Evolutionary conservation across 2,888 invertebrate species (phyloP).

Genomic region (Drosophila testacea): DNA sequence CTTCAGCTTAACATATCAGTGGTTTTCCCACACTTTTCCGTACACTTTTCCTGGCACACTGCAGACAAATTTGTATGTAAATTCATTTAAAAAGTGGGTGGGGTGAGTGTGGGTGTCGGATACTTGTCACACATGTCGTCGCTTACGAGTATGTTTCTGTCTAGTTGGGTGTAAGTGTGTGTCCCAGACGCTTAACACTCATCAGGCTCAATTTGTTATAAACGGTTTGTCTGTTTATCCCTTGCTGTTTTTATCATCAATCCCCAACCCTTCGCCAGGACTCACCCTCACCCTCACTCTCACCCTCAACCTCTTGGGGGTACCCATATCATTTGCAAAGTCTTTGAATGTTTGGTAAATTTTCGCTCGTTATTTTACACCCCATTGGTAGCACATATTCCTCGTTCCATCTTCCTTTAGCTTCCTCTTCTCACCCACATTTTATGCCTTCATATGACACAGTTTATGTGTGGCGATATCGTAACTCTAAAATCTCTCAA

Average conservation of each 20-base stretch:
- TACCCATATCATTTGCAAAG: slow-evolving; percentile 76
- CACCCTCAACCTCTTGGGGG: slow-evolving; percentile 16
- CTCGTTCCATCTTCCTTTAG: not conserved
- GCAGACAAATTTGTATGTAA: slow-evolving; percentile 79
- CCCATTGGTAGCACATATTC: slow-evolving; percentile 61
- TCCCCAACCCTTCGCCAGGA: slow-evolving; percentile 25
- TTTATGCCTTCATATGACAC: slow-evolving; percentile 51
- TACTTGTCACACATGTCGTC: slow-evolving; percentile 74
- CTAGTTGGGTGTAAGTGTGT: slow-evolving; percentile 34
- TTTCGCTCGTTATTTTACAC: slow-evolving; percentile 77
- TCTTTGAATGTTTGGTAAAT: slow-evolving; percentile 58
- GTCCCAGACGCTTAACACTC: slow-evolving; percentile 70
- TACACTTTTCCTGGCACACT: slow-evolving; percentile 37
- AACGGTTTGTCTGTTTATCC: slow-evolving; percentile 69
- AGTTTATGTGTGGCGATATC: slow-evolving; percentile 68
- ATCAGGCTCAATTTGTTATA: slow-evolving; percentile 78
- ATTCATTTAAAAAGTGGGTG: slow-evolving; percentile 50
- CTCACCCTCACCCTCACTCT: slow-evolving; percentile 18
- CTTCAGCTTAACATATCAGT: slow-evolving; percentile 27
- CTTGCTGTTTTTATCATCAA: slow-evolving; percentile 59
- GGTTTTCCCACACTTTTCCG: slow-evolving; percentile 46
- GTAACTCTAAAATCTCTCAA: slow-evolving; percentile 76
- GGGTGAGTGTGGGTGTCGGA: slow-evolving; percentile 20
- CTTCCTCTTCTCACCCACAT: not conserved
- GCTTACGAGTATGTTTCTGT: slow-evolving; percentile 39